These are phyloP conservation scores for Vanessa cardui DNA, from an alignment of 2,888 invertebrate species.

Conservation along the genomic window DNA sequence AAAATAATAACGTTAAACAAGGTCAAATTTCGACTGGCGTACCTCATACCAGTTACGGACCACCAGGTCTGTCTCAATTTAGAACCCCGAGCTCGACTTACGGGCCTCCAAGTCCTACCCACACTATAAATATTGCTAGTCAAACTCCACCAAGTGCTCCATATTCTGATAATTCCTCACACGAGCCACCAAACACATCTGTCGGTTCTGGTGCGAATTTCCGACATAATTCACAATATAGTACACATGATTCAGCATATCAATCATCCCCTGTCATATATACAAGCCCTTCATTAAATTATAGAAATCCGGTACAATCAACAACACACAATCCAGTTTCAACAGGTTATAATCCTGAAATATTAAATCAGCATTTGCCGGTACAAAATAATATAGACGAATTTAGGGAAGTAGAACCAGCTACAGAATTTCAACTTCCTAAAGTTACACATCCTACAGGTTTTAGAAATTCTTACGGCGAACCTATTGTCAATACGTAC, in stretches of 20 bases:
- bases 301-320: conserved; percentile 51
- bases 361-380: conserved; percentile 57
- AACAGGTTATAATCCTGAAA: conserved; percentile 53
- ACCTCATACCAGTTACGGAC: conserved; percentile 62
- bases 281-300: conserved; percentile 49
- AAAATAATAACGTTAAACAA: conserved; percentile 48
- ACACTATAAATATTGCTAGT: conserved; percentile 62
- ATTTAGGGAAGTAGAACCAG: conserved; percentile 52
- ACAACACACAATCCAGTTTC: conserved; percentile 53
- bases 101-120: conserved; percentile 58
- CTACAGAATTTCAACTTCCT: conserved; percentile 62
- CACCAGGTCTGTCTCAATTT: conserved; percentile 50
- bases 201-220: conserved; percentile 35
- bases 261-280: conserved; percentile 45
- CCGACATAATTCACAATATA: conserved; percentile 46
- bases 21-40: conserved; percentile 53
- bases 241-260: conserved; percentile 45
- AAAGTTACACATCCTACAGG: conserved; percentile 63
- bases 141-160: conserved; percentile 64
- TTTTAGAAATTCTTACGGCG: conserved; percentile 76
- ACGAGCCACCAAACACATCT: conserved; percentile 43
- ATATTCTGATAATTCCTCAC: conserved; percentile 48
- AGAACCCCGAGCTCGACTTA: conserved; percentile 59
- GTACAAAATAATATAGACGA: conserved; percentile 56
- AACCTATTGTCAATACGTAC: conserved; percentile 64